Percentiles rank a stretch among this genome's conserved stretches.
phyloP scores from a whole-genome alignment of 2,888 invertebrate species.

The Itoplectis maculator region DNA sequence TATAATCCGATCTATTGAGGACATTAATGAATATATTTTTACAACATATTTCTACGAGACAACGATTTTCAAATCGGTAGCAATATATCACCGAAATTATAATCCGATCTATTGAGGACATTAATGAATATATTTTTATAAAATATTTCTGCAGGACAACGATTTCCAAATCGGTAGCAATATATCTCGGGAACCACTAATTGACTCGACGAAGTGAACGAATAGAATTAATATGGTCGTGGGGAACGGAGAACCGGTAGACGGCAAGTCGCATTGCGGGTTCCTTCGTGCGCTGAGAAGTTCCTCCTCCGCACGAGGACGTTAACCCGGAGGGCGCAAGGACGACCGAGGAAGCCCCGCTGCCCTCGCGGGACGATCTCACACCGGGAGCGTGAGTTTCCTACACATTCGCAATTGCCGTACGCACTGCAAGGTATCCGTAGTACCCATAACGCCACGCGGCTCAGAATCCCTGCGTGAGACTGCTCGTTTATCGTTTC shows the following conservation, averaged over 20 bases:
- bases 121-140: no score
- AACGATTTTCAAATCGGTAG: no score
- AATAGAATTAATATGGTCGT: slow-evolving; percentile 17
- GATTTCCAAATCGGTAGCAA: no score
- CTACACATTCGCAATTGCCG: not conserved
- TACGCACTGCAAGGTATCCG: slow-evolving; percentile 5
- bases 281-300: slow-evolving; percentile 26
- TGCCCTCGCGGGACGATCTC: slow-evolving; percentile 58
- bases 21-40: no score
- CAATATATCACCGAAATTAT: no score
- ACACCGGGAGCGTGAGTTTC: slow-evolving; percentile 55
- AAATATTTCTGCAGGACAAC: no score
- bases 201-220: not conserved
- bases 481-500: slow-evolving; percentile 24
- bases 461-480: not conserved
- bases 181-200: no score
- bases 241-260: not conserved
- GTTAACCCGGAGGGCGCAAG: slow-evolving; percentile 69
- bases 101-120: no score
- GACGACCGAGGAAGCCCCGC: slow-evolving; percentile 66
- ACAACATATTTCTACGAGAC: no score
- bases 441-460: no score
- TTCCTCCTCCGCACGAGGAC: slow-evolving; percentile 63
- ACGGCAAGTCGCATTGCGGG: not conserved
- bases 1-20: no score